Evolutionary conservation across 1,140 invertebrate genomes (phyloP).

Genomic region (Eurosta solidaginis): DNA sequence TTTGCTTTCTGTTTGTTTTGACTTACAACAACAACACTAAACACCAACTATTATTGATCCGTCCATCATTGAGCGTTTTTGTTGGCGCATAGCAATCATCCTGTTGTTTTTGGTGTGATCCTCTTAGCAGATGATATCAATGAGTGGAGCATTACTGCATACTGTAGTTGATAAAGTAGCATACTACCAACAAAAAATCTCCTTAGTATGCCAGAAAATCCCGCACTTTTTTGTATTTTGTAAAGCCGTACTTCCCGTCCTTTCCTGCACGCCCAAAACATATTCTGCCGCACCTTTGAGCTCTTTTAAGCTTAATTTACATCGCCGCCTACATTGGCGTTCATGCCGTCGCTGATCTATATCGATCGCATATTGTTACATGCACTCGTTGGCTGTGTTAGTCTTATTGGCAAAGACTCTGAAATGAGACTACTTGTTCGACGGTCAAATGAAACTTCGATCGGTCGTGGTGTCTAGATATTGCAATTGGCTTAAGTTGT

Average conservation of each 20-base stretch:
- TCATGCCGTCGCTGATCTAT: not conserved
- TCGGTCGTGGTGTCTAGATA: not conserved
- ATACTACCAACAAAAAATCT: not conserved
- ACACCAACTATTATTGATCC: not conserved
- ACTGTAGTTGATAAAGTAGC: not conserved
- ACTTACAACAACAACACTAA: not conserved
- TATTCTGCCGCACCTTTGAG: not conserved
- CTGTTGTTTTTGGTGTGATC: constrained; percentile 1
- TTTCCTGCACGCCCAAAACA: not conserved
- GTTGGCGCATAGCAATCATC: not conserved
- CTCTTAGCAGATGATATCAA: constrained; percentile 19
- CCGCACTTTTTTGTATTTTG: too few relatives aligned
- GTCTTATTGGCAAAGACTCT: not conserved
- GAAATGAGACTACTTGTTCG: not conserved
- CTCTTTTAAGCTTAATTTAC: not conserved
- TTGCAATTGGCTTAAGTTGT: not conserved
- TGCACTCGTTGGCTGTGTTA: not conserved
- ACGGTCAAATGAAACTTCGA: not conserved
- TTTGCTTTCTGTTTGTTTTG: constrained; percentile 24
- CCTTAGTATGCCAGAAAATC: too few relatives aligned
- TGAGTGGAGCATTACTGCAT: not conserved
- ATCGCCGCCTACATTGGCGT: not conserved
- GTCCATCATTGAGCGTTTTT: not conserved
- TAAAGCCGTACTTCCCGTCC: not conserved
- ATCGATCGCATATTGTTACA: constrained; percentile 12